phyloP scores from a whole-genome alignment of 2,888 invertebrate species.

The Callyntrura guangdongensis region DNA sequence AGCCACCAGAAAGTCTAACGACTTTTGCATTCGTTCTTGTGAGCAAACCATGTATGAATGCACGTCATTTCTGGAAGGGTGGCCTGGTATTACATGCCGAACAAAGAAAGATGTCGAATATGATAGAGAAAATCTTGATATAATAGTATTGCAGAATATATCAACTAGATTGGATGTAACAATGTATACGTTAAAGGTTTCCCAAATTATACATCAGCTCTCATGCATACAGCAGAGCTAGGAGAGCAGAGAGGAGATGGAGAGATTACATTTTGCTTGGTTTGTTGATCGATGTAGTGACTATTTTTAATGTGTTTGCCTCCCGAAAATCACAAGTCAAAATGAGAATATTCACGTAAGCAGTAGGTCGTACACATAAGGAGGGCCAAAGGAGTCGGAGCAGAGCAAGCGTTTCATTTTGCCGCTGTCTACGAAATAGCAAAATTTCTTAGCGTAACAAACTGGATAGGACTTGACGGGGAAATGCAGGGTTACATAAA shows the following conservation, averaged over 20 bases:
- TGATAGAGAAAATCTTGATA: too few relatives aligned
- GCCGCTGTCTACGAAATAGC: slow-evolving; percentile 33
- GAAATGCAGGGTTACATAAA: not conserved
- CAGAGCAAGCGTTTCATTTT: slow-evolving; percentile 47
- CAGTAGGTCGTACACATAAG: slow-evolving; percentile 23
- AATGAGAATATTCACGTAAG: slow-evolving; percentile 26
- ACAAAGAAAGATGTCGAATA: too few relatives aligned
- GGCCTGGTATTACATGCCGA: too few relatives aligned
- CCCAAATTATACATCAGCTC: too few relatives aligned
- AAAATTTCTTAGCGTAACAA: not conserved
- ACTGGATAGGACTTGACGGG: not conserved
- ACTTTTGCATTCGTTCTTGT: too few relatives aligned
- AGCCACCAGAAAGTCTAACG: too few relatives aligned
- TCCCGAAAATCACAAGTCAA: slow-evolving; percentile 51
- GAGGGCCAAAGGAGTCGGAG: not conserved
- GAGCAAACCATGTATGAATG: too few relatives aligned
- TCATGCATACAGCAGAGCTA: too few relatives aligned
- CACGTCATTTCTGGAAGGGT: too few relatives aligned
- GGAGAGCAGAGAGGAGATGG: not conserved
- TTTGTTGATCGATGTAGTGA: slow-evolving; percentile 76
- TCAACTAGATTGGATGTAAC: too few relatives aligned
- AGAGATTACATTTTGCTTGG: slow-evolving; percentile 66
- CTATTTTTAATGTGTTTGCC: slow-evolving; percentile 64
- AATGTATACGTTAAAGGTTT: too few relatives aligned
- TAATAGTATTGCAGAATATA: too few relatives aligned